These are phyloP conservation scores for Ridgeia piscesae DNA, from an alignment of 1,140 invertebrate species.

Conservation along the genomic window DNA sequence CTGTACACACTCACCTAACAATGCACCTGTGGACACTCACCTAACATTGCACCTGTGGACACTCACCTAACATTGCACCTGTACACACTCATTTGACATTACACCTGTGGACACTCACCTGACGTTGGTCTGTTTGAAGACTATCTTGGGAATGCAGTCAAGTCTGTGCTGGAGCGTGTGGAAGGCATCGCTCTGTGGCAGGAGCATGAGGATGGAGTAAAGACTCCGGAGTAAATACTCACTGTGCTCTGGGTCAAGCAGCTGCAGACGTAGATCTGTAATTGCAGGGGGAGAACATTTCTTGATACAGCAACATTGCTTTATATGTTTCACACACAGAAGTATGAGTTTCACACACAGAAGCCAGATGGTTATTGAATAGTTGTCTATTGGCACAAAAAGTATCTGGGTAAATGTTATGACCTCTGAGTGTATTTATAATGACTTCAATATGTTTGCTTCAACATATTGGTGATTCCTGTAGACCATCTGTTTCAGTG, in stretches of 20 bases:
- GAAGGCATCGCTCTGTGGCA: constrained; percentile 97
- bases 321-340: neutral
- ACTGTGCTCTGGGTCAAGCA: constrained; percentile 80
- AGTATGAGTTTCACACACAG: neutral
- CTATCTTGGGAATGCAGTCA: constrained; percentile 75
- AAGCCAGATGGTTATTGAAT: too few relatives aligned
- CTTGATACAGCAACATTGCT: neutral
- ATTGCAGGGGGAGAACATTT: neutral
- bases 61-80: too few relatives aligned
- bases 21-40: too few relatives aligned
- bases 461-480: too few relatives aligned
- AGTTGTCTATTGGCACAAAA: too few relatives aligned
- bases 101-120: neutral
- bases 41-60: too few relatives aligned
- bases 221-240: constrained; percentile 82
- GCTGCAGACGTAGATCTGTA: constrained; percentile 86
- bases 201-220: constrained; percentile 94
- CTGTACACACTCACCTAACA: too few relatives aligned
- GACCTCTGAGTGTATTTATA: too few relatives aligned
- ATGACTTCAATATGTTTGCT: too few relatives aligned
- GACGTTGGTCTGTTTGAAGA: neutral
- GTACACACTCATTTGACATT: too few relatives aligned
- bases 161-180: constrained; percentile 82
- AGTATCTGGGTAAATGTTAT: too few relatives aligned
- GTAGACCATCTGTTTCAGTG: neutral